Conservation (phyloP, 2,888 invertebrate genomes). For the Leucozona laternaria region DNA sequence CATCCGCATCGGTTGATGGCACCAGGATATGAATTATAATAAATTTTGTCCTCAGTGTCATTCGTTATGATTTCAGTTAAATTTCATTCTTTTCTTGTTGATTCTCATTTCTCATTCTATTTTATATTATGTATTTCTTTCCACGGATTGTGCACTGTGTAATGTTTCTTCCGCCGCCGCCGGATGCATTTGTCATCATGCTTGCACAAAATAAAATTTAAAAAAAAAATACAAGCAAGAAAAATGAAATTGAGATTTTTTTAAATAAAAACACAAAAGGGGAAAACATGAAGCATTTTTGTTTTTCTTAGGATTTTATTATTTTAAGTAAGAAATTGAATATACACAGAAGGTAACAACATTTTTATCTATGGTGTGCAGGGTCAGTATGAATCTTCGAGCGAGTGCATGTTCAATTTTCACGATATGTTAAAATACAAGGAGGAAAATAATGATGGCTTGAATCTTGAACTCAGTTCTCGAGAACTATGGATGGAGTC, state of each 20-base stretch:
- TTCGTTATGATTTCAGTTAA: constrained; percentile 75
- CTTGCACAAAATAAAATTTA: constrained; percentile 36
- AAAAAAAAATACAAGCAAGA: neutral
- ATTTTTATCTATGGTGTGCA: neutral
- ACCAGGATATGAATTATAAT: constrained; percentile 75
- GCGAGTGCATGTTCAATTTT: too few species aligned
- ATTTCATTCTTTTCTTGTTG: constrained; percentile 55
- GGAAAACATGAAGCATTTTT: neutral
- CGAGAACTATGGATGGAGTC: too few species aligned
- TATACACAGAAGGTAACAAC: neutral
- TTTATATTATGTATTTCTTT: constrained; percentile 71
- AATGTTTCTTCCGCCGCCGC: constrained; percentile 75
- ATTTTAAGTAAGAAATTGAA: constrained; percentile 7
- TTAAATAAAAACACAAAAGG: constrained; percentile 34
- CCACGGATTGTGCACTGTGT: constrained; percentile 62
- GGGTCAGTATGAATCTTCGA: neutral
- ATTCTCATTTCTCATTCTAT: constrained; percentile 49
- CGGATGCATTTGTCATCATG: constrained; percentile 74
- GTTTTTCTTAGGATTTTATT: neutral
- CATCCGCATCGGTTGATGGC: constrained; percentile 74
- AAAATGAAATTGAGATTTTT: constrained; percentile 27
- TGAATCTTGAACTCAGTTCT: too few species aligned
- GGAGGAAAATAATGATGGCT: too few species aligned
- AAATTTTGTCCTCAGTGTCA: constrained; percentile 71
- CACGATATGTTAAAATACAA: too few species aligned